These are phyloP conservation scores for Ryuthela nishihirai DNA, from an alignment of 2,888 invertebrate genomes.

Conservation along the genomic window DNA sequence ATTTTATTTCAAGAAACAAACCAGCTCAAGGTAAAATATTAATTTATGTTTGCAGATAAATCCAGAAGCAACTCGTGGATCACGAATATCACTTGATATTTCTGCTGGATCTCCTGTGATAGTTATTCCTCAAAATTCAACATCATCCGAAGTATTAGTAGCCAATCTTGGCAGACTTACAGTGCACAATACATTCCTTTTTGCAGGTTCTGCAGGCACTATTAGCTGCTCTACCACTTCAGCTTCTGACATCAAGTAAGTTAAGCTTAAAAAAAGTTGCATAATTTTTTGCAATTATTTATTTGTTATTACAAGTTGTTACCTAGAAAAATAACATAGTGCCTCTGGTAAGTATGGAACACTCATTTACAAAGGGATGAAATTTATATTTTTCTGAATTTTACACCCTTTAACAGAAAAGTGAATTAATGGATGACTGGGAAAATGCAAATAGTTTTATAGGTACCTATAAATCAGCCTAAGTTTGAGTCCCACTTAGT, in stretches of 20 bases:
- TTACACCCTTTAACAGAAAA: no score
- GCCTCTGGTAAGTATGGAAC: neutral
- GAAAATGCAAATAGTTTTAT: no score
- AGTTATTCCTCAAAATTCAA: conserved; percentile 77
- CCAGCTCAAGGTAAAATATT: no score
- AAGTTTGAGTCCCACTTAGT: no score
- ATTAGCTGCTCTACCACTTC: no score
- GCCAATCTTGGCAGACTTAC: conserved; percentile 74
- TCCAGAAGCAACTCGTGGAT: conserved; percentile 63
- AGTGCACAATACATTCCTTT: conserved; percentile 70
- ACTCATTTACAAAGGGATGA: neutral
- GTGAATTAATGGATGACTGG: no score
- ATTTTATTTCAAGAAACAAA: no score
- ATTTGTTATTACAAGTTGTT: neutral
- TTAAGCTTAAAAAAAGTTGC: conserved; percentile 1
- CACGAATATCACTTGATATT: conserved; percentile 65
- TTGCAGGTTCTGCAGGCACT: conserved; percentile 46
- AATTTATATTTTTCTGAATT: no score
- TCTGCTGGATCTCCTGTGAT: conserved; percentile 76
- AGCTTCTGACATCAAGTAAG: no score
- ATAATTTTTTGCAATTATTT: neutral
- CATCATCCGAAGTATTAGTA: conserved; percentile 70
- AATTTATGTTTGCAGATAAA: no score
- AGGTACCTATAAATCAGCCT: no score
- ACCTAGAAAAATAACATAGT: neutral